These are phyloP conservation scores for Psettodes erumei DNA, from an alignment of 2,113 vertebrate species.

Conservation along the genomic window DNA sequence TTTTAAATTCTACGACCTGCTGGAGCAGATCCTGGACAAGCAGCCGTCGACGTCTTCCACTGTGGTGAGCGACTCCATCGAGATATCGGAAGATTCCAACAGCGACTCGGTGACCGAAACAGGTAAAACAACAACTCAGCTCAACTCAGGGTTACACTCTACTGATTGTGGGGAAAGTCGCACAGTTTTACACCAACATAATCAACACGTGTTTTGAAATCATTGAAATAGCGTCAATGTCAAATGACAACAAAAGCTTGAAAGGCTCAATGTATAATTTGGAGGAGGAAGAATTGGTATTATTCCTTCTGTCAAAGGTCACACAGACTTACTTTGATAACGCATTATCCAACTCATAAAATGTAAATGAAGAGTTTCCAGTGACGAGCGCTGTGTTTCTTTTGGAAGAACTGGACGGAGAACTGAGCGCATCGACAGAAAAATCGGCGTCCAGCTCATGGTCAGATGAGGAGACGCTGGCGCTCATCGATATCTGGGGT, in stretches of 20 bases:
- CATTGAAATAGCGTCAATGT: not conserved
- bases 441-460: constrained; percentile 51
- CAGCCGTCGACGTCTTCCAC: constrained; percentile 70
- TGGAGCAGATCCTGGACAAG: constrained; percentile 80
- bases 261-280: not conserved
- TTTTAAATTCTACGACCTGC: constrained; percentile 80
- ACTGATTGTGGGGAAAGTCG: not conserved
- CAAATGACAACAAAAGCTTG: not conserved
- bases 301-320: not conserved
- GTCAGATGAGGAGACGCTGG: constrained; percentile 74
- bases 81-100: constrained; percentile 76
- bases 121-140: constrained; percentile 39
- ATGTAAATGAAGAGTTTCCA: not conserved
- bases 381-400: not conserved
- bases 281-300: not conserved
- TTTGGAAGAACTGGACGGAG: constrained; percentile 50
- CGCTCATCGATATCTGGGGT: constrained; percentile 77
- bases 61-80: constrained; percentile 57
- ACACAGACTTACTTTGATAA: not conserved
- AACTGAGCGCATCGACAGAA: constrained; percentile 27
- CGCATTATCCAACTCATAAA: not conserved
- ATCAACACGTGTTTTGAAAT: not conserved
- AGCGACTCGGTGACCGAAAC: constrained; percentile 58
- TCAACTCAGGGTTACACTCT: not conserved
- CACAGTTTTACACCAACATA: not conserved